Conservation (phyloP, 2,113 vertebrate genomes). For the Zosterops hypoxanthus region DNA sequence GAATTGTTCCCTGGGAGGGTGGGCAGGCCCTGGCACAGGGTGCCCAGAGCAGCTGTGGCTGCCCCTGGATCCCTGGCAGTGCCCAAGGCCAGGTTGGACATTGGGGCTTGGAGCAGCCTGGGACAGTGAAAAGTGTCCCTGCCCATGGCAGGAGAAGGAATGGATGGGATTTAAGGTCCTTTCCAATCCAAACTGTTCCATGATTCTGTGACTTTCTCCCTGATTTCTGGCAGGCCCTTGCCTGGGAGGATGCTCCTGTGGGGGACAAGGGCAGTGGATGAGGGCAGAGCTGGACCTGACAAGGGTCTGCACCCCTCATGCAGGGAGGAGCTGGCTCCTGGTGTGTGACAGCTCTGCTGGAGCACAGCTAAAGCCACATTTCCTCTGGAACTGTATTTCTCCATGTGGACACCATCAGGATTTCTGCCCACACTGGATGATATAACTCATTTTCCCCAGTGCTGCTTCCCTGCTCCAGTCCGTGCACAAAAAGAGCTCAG, state of each 20-base stretch:
- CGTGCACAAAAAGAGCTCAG: fast-evolving
- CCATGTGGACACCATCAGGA: fast-evolving
- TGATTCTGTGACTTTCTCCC: neutral
- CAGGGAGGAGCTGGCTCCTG: neutral
- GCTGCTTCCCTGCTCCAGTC: neutral
- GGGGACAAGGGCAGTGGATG: fast-evolving
- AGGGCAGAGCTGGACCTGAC: neutral
- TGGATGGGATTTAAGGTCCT: fast-evolving
- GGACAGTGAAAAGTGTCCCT: neutral
- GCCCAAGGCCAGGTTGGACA: neutral
- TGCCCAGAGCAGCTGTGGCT: neutral
- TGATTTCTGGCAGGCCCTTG: neutral
- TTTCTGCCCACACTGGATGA: fast-evolving
- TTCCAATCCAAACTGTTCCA: neutral
- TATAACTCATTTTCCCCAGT: fast-evolving
- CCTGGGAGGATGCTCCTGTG: fast-evolving
- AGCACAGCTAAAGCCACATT: neutral
- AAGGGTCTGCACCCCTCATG: neutral
- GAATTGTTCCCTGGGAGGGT: neutral
- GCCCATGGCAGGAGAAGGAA: fast-evolving
- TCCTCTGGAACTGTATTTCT: neutral
- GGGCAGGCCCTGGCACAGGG: neutral
- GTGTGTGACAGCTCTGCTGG: neutral
- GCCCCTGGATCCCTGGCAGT: neutral
- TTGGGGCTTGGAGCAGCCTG: neutral